Conservation (phyloP, 1,140 invertebrate species). For the Drosophila ohnishii region DNA sequence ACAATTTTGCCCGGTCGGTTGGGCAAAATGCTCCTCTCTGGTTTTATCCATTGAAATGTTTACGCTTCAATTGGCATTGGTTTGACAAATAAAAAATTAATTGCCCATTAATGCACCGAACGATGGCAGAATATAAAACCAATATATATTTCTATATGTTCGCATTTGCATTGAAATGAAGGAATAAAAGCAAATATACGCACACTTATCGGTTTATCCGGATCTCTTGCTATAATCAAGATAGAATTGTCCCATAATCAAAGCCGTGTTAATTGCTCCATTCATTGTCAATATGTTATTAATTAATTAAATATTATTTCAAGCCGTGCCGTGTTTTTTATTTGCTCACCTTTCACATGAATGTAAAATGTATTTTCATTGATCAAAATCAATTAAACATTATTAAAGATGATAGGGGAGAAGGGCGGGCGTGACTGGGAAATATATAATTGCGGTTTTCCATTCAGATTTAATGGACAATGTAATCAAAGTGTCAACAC, state of each 20-base stretch:
- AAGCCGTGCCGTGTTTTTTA: slow-evolving; percentile 15
- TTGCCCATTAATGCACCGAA: slow-evolving; percentile 71
- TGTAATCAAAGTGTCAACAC: slow-evolving; percentile 37
- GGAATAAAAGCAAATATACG: slow-evolving; percentile 17
- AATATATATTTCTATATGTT: slow-evolving; percentile 6
- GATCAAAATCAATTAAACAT: slow-evolving; percentile 62
- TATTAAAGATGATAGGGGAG: slow-evolving; percentile 47
- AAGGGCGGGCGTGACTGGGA: slow-evolving; percentile 14
- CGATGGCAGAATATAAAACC: slow-evolving; percentile 42
- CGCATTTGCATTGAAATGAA: slow-evolving; percentile 51
- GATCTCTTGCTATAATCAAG: slow-evolving; percentile 41
- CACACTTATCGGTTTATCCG: slow-evolving; percentile 35
- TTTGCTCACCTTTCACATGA: slow-evolving; percentile 16
- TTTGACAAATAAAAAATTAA: slow-evolving; percentile 69
- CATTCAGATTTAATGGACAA: slow-evolving; percentile 46
- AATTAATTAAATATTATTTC: slow-evolving; percentile 71
- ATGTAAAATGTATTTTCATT: slow-evolving; percentile 46
- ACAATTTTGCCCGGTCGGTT: slow-evolving; percentile 40
- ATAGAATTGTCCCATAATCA: slow-evolving; percentile 52
- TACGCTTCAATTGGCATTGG: slow-evolving; percentile 69
- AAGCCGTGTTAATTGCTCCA: slow-evolving; percentile 73
- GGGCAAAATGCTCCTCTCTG: slow-evolving; percentile 14
- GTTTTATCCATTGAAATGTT: slow-evolving; percentile 70
- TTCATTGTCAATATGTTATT: slow-evolving; percentile 71
- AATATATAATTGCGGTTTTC: slow-evolving; percentile 43